A percentile compares a stretch with the other conserved stretches of the same genome.
phyloP scores from a whole-genome alignment of 1,140 invertebrate genomes.

The Habropoda laboriosa region DNA sequence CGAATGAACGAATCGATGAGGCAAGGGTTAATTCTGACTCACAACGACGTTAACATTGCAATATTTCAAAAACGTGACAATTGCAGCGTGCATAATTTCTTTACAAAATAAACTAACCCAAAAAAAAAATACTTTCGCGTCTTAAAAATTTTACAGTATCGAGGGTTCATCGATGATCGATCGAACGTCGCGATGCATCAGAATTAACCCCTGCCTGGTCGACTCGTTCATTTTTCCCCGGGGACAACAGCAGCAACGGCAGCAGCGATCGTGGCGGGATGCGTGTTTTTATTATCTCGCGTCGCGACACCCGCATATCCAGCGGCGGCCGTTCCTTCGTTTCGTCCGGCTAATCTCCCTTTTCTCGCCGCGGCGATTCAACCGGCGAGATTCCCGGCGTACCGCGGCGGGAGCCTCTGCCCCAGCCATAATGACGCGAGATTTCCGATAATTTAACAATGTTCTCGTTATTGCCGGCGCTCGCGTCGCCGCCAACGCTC shows the following conservation, averaged over 20 bases:
- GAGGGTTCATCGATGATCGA: not conserved
- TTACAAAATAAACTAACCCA: too few species aligned
- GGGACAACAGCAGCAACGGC: too few species aligned
- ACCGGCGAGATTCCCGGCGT: conserved; percentile 29
- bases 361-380: conserved; percentile 36
- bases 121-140: not conserved
- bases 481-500: conserved; percentile 22
- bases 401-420: conserved; percentile 17
- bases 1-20: not conserved
- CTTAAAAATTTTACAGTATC: not conserved
- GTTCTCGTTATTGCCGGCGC: conserved; percentile 36
- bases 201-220: conserved; percentile 1
- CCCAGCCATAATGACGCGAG: conserved; percentile 34
- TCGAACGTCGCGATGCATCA: conserved; percentile 6
- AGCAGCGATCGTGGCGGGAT: conserved; percentile 5
- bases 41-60: not conserved
- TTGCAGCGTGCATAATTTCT: too few species aligned
- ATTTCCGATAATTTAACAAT: conserved; percentile 51
- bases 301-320: conserved; percentile 44
- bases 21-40: conserved; percentile 13
- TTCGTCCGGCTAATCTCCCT: conserved; percentile 36
- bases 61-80: not conserved
- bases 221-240: conserved; percentile 3
- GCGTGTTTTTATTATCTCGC: conserved; percentile 29
- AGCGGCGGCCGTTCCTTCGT: conserved; percentile 19